A percentile compares a stretch with the other conserved stretches of the same genome.
phyloP scores from a whole-genome alignment of 2,113 vertebrate species.

The Sapayoa aenigma region DNA sequence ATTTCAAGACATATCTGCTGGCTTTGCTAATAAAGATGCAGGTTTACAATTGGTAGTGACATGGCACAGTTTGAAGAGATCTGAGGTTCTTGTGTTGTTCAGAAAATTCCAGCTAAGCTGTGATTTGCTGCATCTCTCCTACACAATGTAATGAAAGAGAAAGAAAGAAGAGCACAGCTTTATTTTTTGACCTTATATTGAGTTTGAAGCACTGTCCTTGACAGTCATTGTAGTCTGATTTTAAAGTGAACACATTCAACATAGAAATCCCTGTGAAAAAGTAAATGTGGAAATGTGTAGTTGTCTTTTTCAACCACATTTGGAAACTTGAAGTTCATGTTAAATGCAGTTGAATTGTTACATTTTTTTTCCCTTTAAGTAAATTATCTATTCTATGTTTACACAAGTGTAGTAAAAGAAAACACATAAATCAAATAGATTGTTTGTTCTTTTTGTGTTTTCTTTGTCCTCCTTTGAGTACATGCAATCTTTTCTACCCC shows the following conservation, averaged over 20 bases:
- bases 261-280: neutral
- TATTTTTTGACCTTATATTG: neutral
- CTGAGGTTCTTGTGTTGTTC: neutral
- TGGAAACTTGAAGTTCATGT: neutral
- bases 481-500: neutral
- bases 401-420: neutral
- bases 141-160: neutral
- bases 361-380: neutral
- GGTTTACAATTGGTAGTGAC: neutral
- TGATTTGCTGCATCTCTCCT: conserved; percentile 11
- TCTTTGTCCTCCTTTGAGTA: neutral
- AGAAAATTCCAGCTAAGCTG: neutral
- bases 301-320: neutral
- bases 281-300: neutral
- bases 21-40: neutral
- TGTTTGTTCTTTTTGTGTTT: neutral
- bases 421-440: neutral
- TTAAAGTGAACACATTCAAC: neutral
- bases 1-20: neutral
- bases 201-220: neutral
- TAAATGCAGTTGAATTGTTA: neutral
- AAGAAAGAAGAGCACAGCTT: conserved; percentile 1
- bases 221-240: neutral
- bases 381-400: neutral
- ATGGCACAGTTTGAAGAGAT: neutral